phyloP scores from a whole-genome alignment of 1,140 invertebrate species.

The Pachyrhynchus sulphureomaculatus region DNA sequence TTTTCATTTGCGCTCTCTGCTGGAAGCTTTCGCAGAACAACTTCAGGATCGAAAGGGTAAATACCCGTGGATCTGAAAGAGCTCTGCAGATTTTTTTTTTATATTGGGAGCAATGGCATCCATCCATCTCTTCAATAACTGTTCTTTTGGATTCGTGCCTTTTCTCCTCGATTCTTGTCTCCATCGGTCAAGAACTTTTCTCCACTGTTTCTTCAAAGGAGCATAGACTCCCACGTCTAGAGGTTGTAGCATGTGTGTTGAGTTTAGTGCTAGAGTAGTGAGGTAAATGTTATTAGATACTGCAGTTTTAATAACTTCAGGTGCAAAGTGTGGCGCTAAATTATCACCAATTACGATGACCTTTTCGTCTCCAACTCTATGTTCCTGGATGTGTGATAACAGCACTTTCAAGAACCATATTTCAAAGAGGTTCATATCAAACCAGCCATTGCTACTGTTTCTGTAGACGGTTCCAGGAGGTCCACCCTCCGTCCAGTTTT shows the following conservation, averaged over 20 bases:
- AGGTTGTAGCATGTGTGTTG: constrained; percentile 49
- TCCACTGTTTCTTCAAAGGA: constrained; percentile 44
- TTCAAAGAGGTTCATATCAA: constrained; percentile 43
- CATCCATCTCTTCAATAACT: too few relatives aligned
- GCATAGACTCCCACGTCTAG: constrained; percentile 49
- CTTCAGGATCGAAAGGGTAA: too few relatives aligned
- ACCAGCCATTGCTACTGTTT: constrained; percentile 39
- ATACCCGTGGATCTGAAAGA: too few relatives aligned
- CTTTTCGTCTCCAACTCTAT: not conserved
- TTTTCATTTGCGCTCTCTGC: too few relatives aligned
- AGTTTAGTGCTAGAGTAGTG: constrained; percentile 42
- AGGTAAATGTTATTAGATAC: constrained; percentile 19
- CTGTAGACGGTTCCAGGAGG: constrained; percentile 28
- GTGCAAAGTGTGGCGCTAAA: constrained; percentile 24
- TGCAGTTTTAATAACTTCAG: constrained; percentile 3
- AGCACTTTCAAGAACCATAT: constrained; percentile 35
- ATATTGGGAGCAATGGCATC: too few relatives aligned
- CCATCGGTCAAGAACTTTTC: constrained; percentile 40
- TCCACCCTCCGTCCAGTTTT: constrained; percentile 40
- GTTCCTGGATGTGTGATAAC: constrained; percentile 12
- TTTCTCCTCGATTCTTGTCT: constrained; percentile 29
- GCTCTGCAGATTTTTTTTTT: too few relatives aligned
- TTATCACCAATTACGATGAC: constrained; percentile 20
- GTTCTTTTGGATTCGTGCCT: constrained; percentile 16
- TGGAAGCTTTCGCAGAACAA: too few relatives aligned